Percentiles rank a stretch among this genome's conserved stretches.
These are phyloP conservation scores for Manis javanica DNA, from an alignment of 2,797 vertebrate species.

Conservation along the genomic window DNA sequence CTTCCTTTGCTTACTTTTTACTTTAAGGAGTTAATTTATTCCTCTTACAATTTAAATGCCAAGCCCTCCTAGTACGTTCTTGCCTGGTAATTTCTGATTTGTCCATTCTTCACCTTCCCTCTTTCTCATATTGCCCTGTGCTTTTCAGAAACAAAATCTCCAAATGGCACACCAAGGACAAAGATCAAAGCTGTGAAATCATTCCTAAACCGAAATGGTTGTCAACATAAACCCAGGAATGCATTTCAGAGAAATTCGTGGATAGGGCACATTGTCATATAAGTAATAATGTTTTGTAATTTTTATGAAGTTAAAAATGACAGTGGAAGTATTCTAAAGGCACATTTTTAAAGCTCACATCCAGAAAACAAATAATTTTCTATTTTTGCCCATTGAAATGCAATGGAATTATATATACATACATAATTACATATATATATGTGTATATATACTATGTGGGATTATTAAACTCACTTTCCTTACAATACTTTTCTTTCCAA, in stretches of 20 bases:
- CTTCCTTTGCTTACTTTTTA: constrained; percentile 31
- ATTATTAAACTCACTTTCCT: constrained; percentile 52
- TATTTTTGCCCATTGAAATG: constrained; percentile 80
- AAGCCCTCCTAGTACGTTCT: constrained; percentile 72
- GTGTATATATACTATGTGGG: background rate
- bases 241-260: constrained; percentile 78
- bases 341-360: constrained; percentile 83
- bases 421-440: background rate
- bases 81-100: constrained; percentile 73
- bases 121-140: constrained; percentile 70
- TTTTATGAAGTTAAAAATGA: constrained; percentile 70
- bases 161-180: constrained; percentile 72
- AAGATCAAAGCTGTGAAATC: constrained; percentile 77
- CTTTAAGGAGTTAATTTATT: constrained; percentile 77
- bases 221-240: constrained; percentile 82
- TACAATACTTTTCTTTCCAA: constrained; percentile 14
- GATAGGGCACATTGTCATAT: constrained; percentile 80
- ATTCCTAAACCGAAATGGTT: constrained; percentile 78
- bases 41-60: constrained; percentile 66
- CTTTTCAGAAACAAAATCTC: constrained; percentile 80
- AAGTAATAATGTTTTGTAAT: constrained; percentile 77
- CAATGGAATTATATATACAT: constrained; percentile 71
- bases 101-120: constrained; percentile 61
- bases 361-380: constrained; percentile 77
- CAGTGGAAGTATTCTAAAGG: constrained; percentile 62